Percentiles rank a stretch among this genome's conserved stretches.
These are phyloP conservation scores for Melitaea cinxia DNA, from an alignment of 1,140 invertebrate species.

Conservation along the genomic window DNA sequence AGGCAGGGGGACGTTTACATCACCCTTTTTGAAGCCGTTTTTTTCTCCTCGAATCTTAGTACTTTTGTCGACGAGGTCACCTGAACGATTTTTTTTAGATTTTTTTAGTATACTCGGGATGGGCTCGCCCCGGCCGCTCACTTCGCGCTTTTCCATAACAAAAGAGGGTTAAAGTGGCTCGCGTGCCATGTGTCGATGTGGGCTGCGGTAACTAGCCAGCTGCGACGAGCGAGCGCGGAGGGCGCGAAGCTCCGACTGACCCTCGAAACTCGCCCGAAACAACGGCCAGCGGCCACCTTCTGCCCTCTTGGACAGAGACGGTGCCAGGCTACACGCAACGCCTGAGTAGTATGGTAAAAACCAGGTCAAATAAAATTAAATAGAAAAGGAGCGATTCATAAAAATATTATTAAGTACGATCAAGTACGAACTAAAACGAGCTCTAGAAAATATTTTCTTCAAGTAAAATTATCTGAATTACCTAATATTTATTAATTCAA, in stretches of 20 bases:
- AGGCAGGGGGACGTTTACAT: slow-evolving; percentile 71
- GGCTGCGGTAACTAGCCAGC: slow-evolving; percentile 37
- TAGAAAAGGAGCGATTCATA: not conserved
- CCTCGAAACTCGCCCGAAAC: slow-evolving; percentile 35
- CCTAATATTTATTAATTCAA: not conserved
- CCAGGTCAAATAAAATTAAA: slow-evolving; percentile 52
- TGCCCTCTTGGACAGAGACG: slow-evolving; percentile 62
- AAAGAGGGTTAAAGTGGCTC: slow-evolving; percentile 42
- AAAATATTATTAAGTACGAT: not conserved
- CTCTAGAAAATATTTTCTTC: too few species aligned
- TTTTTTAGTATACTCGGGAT: slow-evolving; percentile 75
- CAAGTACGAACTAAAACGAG: too few species aligned
- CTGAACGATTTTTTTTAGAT: slow-evolving; percentile 56
- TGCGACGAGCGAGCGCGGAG: slow-evolving; percentile 67
- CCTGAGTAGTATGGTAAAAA: slow-evolving; percentile 54
- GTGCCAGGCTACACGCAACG: slow-evolving; percentile 57
- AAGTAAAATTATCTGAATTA: not conserved
- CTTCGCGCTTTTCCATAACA: slow-evolving; percentile 75
- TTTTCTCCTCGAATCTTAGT: slow-evolving; percentile 72
- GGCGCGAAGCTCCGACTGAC: slow-evolving; percentile 72
- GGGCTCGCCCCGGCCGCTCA: slow-evolving; percentile 66
- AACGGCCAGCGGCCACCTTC: slow-evolving; percentile 49
- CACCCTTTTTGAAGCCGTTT: slow-evolving; percentile 55
- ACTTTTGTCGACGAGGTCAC: slow-evolving; percentile 71
- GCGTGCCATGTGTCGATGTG: slow-evolving; percentile 47